These are phyloP conservation scores for Trachelus tabidus DNA, from an alignment of 2,888 invertebrate genomes.

Conservation along the genomic window DNA sequence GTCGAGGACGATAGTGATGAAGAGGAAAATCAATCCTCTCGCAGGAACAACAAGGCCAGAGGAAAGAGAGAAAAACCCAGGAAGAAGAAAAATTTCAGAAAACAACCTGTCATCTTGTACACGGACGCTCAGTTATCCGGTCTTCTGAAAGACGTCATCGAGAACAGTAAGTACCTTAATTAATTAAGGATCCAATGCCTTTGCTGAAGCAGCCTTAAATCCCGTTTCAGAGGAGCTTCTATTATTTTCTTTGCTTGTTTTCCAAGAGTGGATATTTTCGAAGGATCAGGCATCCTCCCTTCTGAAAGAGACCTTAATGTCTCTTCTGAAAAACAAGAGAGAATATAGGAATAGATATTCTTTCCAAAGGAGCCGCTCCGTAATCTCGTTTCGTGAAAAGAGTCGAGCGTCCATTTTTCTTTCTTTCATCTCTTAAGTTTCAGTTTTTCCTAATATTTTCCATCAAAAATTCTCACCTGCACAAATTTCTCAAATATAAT, in stretches of 20 bases:
- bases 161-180: conserved; percentile 33
- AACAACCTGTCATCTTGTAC: conserved; percentile 46
- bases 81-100: conserved; percentile 21
- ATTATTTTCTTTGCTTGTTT: background rate
- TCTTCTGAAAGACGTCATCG: conserved; percentile 56
- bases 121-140: conserved; percentile 58
- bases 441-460: background rate
- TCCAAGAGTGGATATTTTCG: background rate
- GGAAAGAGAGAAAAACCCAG: conserved; percentile 22
- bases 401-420: background rate
- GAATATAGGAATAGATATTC: background rate
- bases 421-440: background rate
- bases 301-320: background rate
- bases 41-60: conserved; percentile 15
- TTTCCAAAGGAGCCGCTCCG: background rate
- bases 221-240: background rate
- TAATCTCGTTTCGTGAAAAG: background rate
- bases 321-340: background rate
- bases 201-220: background rate
- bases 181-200: background rate
- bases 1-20: conserved; percentile 45
- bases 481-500: background rate
- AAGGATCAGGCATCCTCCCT: background rate
- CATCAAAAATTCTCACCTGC: background rate
- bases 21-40: conserved; percentile 40